These are phyloP conservation scores for Pangasius djambal DNA, from an alignment of 2,797 vertebrate species.

Conservation along the genomic window DNA sequence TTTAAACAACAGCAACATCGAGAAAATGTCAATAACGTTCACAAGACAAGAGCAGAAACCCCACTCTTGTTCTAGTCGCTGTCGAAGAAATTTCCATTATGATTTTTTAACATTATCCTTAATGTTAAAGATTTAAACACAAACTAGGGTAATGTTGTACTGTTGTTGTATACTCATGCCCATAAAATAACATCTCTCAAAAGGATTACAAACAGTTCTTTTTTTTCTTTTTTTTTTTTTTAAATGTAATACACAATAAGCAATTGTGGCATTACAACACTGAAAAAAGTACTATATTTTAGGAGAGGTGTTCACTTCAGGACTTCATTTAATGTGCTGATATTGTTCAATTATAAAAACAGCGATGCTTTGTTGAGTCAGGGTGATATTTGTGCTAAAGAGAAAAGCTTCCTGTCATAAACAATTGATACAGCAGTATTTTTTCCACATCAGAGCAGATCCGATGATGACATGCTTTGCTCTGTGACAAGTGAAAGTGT, in stretches of 20 bases:
- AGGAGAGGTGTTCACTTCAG: neutral
- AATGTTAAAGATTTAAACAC: conserved; percentile 52
- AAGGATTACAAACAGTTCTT: conserved; percentile 8
- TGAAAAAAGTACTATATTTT: neutral
- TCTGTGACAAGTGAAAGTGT: neutral
- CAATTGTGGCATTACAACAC: conserved; percentile 21
- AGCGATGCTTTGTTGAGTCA: neutral
- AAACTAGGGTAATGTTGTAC: conserved; percentile 42
- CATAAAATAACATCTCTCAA: conserved; percentile 51
- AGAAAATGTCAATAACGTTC: conserved; percentile 41
- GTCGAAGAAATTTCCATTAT: conserved; percentile 35
- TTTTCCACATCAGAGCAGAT: neutral
- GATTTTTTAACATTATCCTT: conserved; percentile 16
- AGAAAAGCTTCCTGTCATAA: neutral
- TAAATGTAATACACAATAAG: conserved; percentile 38
- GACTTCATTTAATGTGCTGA: conserved; percentile 10
- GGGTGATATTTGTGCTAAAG: neutral
- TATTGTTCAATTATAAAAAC: conserved; percentile 14
- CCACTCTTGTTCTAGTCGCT: conserved; percentile 20
- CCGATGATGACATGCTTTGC: neutral
- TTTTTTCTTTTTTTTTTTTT: neutral
- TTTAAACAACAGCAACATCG: conserved; percentile 68
- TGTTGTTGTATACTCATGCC: conserved; percentile 42
- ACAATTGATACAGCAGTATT: neutral
- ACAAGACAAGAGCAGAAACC: conserved; percentile 40